phyloP scores from a whole-genome alignment of 2,888 invertebrate species.

The Campaea margaritaria region DNA sequence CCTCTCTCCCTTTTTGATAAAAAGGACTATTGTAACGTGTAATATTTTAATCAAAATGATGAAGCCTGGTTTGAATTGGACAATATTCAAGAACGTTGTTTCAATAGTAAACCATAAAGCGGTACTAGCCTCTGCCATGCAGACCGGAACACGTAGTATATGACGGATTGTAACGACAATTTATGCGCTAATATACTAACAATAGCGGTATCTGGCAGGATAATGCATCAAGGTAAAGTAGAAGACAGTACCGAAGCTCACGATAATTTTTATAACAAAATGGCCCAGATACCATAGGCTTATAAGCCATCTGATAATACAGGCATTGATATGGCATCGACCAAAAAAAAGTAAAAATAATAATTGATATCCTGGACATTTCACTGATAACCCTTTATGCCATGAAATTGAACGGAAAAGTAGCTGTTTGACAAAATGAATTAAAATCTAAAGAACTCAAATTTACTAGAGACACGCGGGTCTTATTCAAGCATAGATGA shows the following conservation, averaged over 20 bases:
- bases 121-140: conserved; percentile 8
- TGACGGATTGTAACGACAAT: conserved; percentile 56
- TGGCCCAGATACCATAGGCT: neutral
- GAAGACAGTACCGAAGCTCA: conserved; percentile 8
- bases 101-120: conserved; percentile 23
- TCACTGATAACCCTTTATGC: too few species aligned
- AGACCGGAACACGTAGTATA: conserved; percentile 43
- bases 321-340: too few species aligned
- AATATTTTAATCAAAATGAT: too few species aligned
- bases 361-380: too few species aligned
- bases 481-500: too few species aligned
- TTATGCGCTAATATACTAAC: conserved; percentile 63
- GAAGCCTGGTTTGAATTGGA: neutral
- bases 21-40: too few species aligned
- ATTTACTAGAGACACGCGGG: too few species aligned
- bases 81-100: conserved; percentile 17
- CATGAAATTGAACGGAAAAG: too few species aligned
- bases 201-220: conserved; percentile 57
- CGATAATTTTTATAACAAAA: conserved; percentile 6
- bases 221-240: conserved; percentile 38
- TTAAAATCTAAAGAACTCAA: too few species aligned
- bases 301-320: neutral
- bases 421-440: too few species aligned
- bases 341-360: too few species aligned
- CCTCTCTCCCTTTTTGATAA: too few species aligned